These are phyloP conservation scores for Chymomyza costata DNA, from an alignment of 1,140 invertebrate genomes.

Conservation along the genomic window DNA sequence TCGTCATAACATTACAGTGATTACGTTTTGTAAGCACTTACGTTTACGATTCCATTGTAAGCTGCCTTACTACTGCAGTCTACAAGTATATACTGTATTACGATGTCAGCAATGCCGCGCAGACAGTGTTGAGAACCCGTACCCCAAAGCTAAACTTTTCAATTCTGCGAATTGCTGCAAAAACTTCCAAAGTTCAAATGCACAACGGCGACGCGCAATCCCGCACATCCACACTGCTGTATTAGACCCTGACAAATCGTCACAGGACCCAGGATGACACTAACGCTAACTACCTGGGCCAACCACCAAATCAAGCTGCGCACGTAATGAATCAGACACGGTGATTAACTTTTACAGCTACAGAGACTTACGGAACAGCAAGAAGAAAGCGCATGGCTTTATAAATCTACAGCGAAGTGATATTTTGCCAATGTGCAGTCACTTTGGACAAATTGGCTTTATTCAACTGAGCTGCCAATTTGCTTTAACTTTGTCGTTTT, in stretches of 20 bases:
- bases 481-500: too few species aligned
- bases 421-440: slow-evolving; percentile 25
- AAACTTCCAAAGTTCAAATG: slow-evolving; percentile 54
- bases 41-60: slow-evolving; percentile 61
- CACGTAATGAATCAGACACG: slow-evolving; percentile 66
- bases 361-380: slow-evolving; percentile 24
- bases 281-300: slow-evolving; percentile 15
- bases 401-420: slow-evolving; percentile 17
- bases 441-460: too few species aligned
- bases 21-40: slow-evolving; percentile 62
- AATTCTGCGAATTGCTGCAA: slow-evolving; percentile 47
- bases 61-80: slow-evolving; percentile 7
- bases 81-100: not conserved
- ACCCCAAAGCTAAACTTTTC: slow-evolving; percentile 36
- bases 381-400: too few species aligned
- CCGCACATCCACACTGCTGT: too few species aligned
- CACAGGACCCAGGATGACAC: slow-evolving; percentile 3
- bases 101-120: slow-evolving; percentile 11
- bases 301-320: slow-evolving; percentile 52
- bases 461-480: too few species aligned
- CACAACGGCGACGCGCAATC: slow-evolving; percentile 33
- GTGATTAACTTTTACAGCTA: slow-evolving; percentile 56
- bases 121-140: too few species aligned
- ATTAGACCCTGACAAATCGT: slow-evolving; percentile 10
- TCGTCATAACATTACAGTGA: slow-evolving; percentile 59